A percentile compares a stretch with the other conserved stretches of the same genome.
phyloP scores from a whole-genome alignment of 2,888 invertebrate species.

The Macrosoma leucophasiata region DNA sequence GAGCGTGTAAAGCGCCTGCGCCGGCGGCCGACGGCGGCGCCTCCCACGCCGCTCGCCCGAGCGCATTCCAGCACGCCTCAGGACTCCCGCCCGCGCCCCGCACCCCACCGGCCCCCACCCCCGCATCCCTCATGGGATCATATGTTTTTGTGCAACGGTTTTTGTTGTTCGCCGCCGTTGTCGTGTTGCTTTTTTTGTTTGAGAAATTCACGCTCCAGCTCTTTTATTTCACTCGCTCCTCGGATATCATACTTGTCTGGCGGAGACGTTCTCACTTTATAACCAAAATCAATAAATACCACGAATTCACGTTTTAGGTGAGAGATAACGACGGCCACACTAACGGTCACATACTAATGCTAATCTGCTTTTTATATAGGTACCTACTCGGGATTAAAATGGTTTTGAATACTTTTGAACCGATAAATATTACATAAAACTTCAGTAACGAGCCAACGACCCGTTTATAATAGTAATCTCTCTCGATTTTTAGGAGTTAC shows the following conservation, averaged over 20 bases:
- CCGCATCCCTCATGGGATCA: slow-evolving; percentile 70
- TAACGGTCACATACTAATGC: slow-evolving; percentile 21
- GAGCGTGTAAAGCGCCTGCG: slow-evolving; percentile 49
- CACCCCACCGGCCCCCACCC: slow-evolving; percentile 37
- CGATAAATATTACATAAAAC: neutral
- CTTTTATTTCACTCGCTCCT: slow-evolving; percentile 64
- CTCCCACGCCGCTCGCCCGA: slow-evolving; percentile 72
- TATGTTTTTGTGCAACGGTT: slow-evolving; percentile 77
- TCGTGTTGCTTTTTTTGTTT: slow-evolving; percentile 62
- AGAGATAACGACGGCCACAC: no score
- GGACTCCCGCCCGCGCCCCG: slow-evolving; percentile 47
- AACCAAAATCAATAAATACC: slow-evolving; percentile 21
- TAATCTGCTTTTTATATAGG: slow-evolving; percentile 14
- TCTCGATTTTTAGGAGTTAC: neutral
- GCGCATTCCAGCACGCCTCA: slow-evolving; percentile 75
- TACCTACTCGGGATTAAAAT: slow-evolving; percentile 10
- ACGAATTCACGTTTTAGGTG: no score
- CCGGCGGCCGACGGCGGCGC: slow-evolving; percentile 49
- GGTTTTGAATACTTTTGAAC: neutral
- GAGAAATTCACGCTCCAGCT: slow-evolving; percentile 66
- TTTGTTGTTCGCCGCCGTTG: slow-evolving; percentile 73
- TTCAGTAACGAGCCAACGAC: no score
- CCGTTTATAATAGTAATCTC: slow-evolving; percentile 2
- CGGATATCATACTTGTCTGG: slow-evolving; percentile 48
- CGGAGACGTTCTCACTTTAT: slow-evolving; percentile 25